Evolutionary conservation across 2,797 vertebrate genomes (phyloP), one percentile per base, ranked within the genome.

Genomic region (Oryzias sinensis): DNA sequence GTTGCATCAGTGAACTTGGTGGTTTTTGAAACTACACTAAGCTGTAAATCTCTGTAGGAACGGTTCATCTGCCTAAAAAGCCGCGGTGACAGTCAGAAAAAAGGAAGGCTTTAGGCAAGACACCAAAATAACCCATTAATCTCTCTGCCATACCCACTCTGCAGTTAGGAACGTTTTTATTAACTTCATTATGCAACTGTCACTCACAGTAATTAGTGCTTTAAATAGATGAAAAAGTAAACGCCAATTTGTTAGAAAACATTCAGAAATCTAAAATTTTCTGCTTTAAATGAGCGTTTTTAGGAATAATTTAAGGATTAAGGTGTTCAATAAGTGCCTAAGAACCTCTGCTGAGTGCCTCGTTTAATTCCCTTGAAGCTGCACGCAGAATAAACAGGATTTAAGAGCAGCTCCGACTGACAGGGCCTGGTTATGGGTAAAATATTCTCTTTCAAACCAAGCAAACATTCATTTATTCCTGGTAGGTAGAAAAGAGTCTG

Each of bases 401-500:
- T 47, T 18, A 71, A 72, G 48, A 57, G 27, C 46, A 43, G 40
- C 43, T 65, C 41, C 43, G 49, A 57, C 20, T 59, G 53, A 62
- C 29, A 59, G 53, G 44, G 43, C 22, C 17, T 49, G 22, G 54
- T 56, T 54, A 63, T 37, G 0, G 44, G 42, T 56, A 59, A 66
- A 49, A 60, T 22, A 24, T 50, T 47, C 70, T 25, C 37, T n/a
- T 52, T 72, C 53, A 46, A 48, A 27, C 22, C 16, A 37, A 41
- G 17, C 51, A 58, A 68, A 79, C 61, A 53, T 56, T 49, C 67
- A 51, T 65, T 62, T n/a, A 45, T 60, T 46, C 45, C 51, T 50
- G 25, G 33, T 20, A 69, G 25, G 33, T 20, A 69, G 60, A 72
- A 71, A 70, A 37, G 41, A 53, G 67, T 54, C 56, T 58, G 68